Evolutionary conservation across 2,888 invertebrate species (phyloP).

Genomic region (Balanococcus diminutus): DNA sequence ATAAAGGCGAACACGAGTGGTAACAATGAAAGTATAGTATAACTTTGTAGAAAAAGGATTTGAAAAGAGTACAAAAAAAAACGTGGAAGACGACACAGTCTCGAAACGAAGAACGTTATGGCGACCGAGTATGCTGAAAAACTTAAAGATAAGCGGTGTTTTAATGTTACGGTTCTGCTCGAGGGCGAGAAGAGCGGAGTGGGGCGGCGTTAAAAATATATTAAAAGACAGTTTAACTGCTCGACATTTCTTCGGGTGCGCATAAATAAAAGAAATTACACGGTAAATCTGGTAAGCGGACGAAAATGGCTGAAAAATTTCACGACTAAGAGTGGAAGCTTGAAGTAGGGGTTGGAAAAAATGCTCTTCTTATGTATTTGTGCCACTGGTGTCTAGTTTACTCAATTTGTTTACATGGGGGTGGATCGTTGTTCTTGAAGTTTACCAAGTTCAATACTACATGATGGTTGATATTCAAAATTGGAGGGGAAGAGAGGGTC

Average conservation of each 20-base stretch:
- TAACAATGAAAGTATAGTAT: conserved; percentile 28
- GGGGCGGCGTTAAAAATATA: not conserved
- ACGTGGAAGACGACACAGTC: not conserved
- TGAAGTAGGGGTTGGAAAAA: conserved; percentile 4
- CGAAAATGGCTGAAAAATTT: conserved; percentile 9
- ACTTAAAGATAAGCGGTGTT: not conserved
- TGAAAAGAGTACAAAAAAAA: not conserved
- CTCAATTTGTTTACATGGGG: too few species aligned
- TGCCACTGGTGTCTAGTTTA: not conserved
- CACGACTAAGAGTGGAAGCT: not conserved
- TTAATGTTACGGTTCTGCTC: not conserved
- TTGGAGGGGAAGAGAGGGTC: too few species aligned
- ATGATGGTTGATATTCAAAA: too few species aligned
- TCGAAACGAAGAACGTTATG: not conserved
- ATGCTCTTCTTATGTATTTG: not conserved
- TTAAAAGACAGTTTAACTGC: conserved; percentile 31
- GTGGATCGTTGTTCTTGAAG: too few species aligned
- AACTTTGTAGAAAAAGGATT: not conserved
- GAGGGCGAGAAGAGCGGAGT: not conserved
- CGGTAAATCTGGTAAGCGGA: conserved; percentile 22
- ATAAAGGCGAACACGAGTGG: not conserved
- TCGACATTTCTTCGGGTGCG: conserved; percentile 33
- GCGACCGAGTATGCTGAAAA: not conserved
- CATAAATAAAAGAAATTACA: conserved; percentile 41
- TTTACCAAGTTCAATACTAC: too few species aligned